Base-by-base conservation (phyloP, 35 echinoderm and acorn worm genomes). In the Hemicentrotus pulcherrimus region DNA sequence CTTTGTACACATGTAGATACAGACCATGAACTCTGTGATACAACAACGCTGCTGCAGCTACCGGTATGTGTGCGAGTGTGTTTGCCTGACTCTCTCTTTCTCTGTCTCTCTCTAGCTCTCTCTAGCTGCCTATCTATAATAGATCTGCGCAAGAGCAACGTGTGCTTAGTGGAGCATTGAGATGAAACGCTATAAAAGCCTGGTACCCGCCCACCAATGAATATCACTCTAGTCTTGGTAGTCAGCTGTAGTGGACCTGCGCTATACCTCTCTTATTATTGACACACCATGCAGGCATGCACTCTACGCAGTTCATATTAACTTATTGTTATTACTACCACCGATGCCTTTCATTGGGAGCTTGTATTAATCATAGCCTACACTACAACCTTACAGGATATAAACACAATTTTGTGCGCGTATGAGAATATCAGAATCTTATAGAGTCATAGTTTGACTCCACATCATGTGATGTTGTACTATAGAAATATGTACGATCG, bases 91-190 rank as follows among this genome's bases (percentile, higher is more conserved):
- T 70, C 16, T 70, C 61, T 70, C 18, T 28, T 14, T 70, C 61
- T 78, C 19, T 78, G 15, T n/a, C 65, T n/a, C 65, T 28, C 65
- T 7, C 61, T 24, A 14, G 4, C 61, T 70, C 61, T 70, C 61
- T 70, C 22, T 78, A 22, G 2, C 65, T 78, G 4, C 19, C 65
- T 78, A 22, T 78, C 7, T 78, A 28, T 22, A 15, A 22, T n/a
- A 0, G 4, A n/a, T 78, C 65, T 78, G 65, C 65, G 65, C 65
- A 78, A 78, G 19, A 28, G 65, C 65, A 78, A 78, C 65, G 65
- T 70, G 61, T 78, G 65, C 28, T 78, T 78, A 78, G 65, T 78
- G 65, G 65, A 28, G 65, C 65, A 78, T 78, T 78, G 65, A 78
- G 19, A 78, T 4, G 28, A 78, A 78, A 22, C 28, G 65, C 19